Base-by-base conservation (phyloP, 2,888 invertebrate genomes). In the Ectobius pallidus region DNA sequence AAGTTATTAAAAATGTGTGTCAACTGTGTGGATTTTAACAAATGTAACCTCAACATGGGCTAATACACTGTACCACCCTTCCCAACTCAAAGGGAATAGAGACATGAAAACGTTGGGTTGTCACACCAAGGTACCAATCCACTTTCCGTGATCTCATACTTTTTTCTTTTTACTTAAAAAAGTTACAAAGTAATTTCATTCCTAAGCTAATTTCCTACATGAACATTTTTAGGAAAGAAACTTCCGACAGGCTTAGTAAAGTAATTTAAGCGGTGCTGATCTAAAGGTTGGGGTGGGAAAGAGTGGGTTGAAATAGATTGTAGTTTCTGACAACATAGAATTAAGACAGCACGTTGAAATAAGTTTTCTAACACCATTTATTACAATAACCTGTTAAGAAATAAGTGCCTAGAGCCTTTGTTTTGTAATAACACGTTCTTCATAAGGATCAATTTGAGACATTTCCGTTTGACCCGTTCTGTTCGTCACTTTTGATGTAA, bases 141-240 rank as follows among this genome's bases (percentile, higher is more conserved):
- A 22, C 22, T 55, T 27, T 25, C 2, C 4, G 32, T 16, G 11
- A 4, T 1, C 9, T 2, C 14, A 14, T 25, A 14, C 55, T 16
- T 14, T 1, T 30, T 58, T 58, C 16, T 34, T 34, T 11, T 34
- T 34, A 34, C 34, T 34, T 7, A 52, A 52, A 65, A 65, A 27
- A 65, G 65, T 65, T 65, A 27, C 18, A 65, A 65, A 65, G 65
- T 65, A 65, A 65, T 65, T 65, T 20, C 44, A 44, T 65, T 65
- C 20, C 65, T 27, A 65, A 65, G 44, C 44, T 65, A 65, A 65
- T 65, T 65, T 65, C 65, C 65, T 65, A 65, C 65, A 65, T 46
- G 58, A 58, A 58, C 58, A 58, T 25, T 58, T 58, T 58, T 58
- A 58, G 22, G 58, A 32, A n/a, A 22, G 16, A 58, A 58, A 58